phyloP scores from a whole-genome alignment of 1,140 invertebrate species.

The Dreissena polymorpha region DNA sequence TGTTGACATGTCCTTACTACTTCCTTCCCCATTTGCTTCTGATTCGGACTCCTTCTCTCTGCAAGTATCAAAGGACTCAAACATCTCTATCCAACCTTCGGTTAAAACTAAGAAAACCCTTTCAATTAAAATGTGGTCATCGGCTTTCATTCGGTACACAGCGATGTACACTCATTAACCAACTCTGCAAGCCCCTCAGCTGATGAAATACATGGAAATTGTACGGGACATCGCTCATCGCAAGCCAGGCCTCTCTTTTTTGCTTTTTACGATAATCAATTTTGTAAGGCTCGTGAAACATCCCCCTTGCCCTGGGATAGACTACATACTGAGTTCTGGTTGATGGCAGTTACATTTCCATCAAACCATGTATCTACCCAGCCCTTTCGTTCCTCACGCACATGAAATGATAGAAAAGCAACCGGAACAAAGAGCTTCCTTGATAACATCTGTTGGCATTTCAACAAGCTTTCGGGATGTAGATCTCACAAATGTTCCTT shows the following conservation, averaged over 20 bases:
- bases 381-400: conserved; percentile 4
- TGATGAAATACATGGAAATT: conserved; percentile 36
- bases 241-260: neutral
- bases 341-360: neutral
- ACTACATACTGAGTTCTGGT: conserved; percentile 11
- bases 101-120: conserved; percentile 3
- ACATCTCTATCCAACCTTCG: neutral
- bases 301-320: conserved; percentile 25
- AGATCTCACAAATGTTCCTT: conserved; percentile 2
- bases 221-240: conserved; percentile 24
- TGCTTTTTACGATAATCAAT: conserved; percentile 33
- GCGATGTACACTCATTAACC: conserved; percentile 1
- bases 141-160: conserved; percentile 19
- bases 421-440: conserved; percentile 13
- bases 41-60: neutral
- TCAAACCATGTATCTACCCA: neutral
- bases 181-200: conserved; percentile 17
- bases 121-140: conserved; percentile 23
- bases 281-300: neutral
- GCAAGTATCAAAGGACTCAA: neutral
- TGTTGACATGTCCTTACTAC: conserved; percentile 15
- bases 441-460: conserved; percentile 26
- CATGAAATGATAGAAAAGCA: neutral
- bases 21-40: neutral
- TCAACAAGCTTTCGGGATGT: conserved; percentile 25